Percentiles rank a stretch among this genome's conserved stretches.
Conservation (phyloP, 2,797 vertebrate species). For the Enteromius mattozi region DNA sequence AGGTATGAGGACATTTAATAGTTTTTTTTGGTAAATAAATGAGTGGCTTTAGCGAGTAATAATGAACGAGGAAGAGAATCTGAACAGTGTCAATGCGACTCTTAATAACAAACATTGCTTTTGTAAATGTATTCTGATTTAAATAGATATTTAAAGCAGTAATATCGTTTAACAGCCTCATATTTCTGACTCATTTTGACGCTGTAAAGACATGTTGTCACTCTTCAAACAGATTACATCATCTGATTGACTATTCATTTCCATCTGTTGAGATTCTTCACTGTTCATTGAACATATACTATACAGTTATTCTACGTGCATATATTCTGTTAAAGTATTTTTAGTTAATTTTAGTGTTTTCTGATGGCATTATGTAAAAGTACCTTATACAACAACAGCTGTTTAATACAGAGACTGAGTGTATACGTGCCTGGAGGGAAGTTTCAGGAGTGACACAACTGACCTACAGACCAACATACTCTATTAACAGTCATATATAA, state of each 20-base stretch:
- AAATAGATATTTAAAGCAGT: background rate
- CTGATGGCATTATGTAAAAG: background rate
- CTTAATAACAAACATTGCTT: background rate
- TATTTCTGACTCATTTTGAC: background rate
- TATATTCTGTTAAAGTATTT: background rate
- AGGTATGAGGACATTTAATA: conserved; percentile 17
- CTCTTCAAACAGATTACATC: conserved; percentile 3
- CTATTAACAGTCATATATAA: background rate
- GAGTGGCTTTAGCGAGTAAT: background rate
- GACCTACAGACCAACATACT: background rate
- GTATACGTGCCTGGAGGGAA: background rate
- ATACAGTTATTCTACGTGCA: background rate
- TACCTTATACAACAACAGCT: background rate
- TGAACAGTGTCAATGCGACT: background rate
- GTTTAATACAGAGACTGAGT: background rate
- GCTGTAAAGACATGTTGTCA: background rate
- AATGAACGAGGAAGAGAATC: background rate
- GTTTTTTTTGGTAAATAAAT: background rate
- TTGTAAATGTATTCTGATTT: background rate
- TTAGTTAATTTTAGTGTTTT: background rate
- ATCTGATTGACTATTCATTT: background rate
- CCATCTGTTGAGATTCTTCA: background rate
- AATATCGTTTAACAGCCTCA: background rate
- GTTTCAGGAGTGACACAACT: conserved; percentile 9
- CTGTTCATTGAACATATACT: background rate